Conservation (phyloP, 2,888 invertebrate genomes). For the Buathra laborator region DNA sequence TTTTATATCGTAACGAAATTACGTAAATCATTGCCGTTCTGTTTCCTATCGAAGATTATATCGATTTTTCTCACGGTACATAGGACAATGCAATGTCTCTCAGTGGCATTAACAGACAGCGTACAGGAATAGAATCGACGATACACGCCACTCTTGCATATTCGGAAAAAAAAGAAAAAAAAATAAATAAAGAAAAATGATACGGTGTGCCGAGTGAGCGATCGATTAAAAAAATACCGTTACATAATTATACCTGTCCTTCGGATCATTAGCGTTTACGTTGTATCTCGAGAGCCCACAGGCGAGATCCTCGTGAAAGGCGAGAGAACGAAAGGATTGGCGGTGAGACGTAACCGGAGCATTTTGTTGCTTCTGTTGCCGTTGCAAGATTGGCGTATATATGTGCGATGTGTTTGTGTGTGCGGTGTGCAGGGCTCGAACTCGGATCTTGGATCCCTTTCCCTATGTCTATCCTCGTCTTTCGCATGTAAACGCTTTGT, state of each 20-base stretch:
- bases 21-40: constrained; percentile 20
- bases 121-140: constrained; percentile 34
- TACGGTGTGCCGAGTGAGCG: constrained; percentile 14
- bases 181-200: too few relatives aligned
- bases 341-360: constrained; percentile 61
- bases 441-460: constrained; percentile 49
- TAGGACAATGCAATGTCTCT: constrained; percentile 5
- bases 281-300: constrained; percentile 43
- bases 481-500: background rate
- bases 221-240: constrained; percentile 59
- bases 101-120: background rate
- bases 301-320: constrained; percentile 66
- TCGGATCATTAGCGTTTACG: constrained; percentile 65
- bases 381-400: constrained; percentile 19
- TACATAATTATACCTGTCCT: constrained; percentile 67
- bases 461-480: constrained; percentile 32
- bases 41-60: constrained; percentile 26
- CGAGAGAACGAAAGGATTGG: constrained; percentile 62
- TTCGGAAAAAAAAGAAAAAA: background rate
- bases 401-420: constrained; percentile 9
- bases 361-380: constrained; percentile 58
- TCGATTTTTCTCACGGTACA: constrained; percentile 46
- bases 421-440: constrained; percentile 25
- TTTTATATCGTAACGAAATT: constrained; percentile 14
- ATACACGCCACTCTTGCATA: constrained; percentile 36